Percentiles rank a stretch among this genome's conserved stretches.
These are phyloP conservation scores for Ispidina lecontei DNA, from an alignment of 2,797 vertebrate genomes.

Conservation along the genomic window DNA sequence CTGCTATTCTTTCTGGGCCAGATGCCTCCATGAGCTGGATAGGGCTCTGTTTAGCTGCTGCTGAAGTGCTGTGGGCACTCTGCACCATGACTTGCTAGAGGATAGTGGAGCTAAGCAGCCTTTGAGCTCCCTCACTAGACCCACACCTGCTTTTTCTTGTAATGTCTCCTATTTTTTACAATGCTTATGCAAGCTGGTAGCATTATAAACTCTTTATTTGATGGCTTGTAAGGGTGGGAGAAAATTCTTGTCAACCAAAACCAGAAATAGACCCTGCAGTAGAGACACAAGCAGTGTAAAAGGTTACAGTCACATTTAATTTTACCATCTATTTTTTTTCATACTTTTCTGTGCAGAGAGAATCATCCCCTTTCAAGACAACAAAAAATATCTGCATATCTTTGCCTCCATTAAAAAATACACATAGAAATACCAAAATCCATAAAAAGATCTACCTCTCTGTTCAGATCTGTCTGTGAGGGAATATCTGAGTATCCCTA, in stretches of 20 bases:
- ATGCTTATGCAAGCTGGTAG: neutral
- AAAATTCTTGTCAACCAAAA: neutral
- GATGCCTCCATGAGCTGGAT: neutral
- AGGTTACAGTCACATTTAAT: neutral
- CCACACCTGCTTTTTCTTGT: neutral
- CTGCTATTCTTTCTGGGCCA: neutral
- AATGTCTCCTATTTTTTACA: neutral
- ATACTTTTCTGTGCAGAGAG: neutral
- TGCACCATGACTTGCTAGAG: neutral
- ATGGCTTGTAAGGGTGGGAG: neutral
- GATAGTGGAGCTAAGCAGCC: rapidly evolving
- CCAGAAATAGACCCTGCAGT: neutral
- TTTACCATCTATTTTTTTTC: neutral
- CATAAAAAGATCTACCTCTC: neutral
- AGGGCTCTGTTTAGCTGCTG: neutral
- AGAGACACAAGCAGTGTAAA: neutral
- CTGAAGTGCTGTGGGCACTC: neutral
- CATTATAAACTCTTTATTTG: neutral
- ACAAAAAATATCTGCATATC: neutral
- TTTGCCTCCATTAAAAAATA: neutral
- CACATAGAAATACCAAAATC: neutral
- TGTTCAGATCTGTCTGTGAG: neutral
- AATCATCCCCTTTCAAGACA: neutral
- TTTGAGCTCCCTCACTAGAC: neutral
- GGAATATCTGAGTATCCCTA: neutral